Conservation (phyloP, 2,888 invertebrate genomes). For the Cristatella mucedo region DNA sequence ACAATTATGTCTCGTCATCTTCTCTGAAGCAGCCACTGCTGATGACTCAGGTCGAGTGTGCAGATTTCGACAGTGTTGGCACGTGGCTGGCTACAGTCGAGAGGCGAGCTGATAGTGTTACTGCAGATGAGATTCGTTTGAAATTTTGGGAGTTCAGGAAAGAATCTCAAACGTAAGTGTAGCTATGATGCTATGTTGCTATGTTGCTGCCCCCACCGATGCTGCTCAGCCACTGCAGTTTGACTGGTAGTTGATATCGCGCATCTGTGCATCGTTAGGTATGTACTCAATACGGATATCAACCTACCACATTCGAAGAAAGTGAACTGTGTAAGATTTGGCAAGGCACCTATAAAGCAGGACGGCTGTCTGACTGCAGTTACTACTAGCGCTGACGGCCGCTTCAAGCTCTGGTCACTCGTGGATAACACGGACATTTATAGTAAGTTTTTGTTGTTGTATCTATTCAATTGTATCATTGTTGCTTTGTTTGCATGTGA, state of each 20-base stretch:
- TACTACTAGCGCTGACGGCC: conserved; percentile 52
- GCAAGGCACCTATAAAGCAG: conserved; percentile 9
- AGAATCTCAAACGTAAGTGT: conserved; percentile 47
- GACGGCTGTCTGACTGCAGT: conserved; percentile 24
- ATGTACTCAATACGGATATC: conserved; percentile 53
- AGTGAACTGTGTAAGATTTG: conserved; percentile 47
- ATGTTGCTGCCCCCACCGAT: too few relatives aligned
- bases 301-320: conserved; percentile 53
- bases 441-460: too few relatives aligned
- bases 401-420: conserved; percentile 56
- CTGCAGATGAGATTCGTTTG: conserved; percentile 49
- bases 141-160: conserved; percentile 58
- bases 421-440: conserved; percentile 43
- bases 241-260: too few relatives aligned
- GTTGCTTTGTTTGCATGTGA: too few relatives aligned
- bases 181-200: conserved; percentile 11
- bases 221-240: too few relatives aligned
- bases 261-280: conserved; percentile 46
- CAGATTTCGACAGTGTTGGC: conserved; percentile 51
- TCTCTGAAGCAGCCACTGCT: conserved; percentile 44
- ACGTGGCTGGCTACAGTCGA: conserved; percentile 55
- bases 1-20: conserved; percentile 54
- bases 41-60: conserved; percentile 49
- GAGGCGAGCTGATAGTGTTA: conserved; percentile 44
- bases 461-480: too few relatives aligned